phyloP scores from a whole-genome alignment of 2,113 vertebrate species.

The Motacilla alba region DNA sequence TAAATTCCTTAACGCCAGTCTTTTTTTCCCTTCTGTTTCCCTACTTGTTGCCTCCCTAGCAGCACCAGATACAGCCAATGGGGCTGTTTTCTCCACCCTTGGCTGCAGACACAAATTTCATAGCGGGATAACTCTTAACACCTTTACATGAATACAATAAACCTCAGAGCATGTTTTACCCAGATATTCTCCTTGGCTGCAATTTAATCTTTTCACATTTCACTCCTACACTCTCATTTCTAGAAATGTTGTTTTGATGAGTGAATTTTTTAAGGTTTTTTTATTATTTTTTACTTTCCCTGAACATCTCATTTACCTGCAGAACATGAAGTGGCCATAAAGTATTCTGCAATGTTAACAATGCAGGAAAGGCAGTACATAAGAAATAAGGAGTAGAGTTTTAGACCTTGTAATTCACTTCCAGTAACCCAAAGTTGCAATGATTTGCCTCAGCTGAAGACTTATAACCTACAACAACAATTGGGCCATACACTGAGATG shows the following conservation, averaged over 20 bases:
- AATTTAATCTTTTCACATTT: neutral
- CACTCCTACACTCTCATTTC: neutral
- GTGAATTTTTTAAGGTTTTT: fast-evolving
- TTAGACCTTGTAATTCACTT: neutral
- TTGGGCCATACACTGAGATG: neutral
- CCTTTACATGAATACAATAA: neutral
- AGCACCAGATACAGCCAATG: neutral
- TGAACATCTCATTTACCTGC: neutral
- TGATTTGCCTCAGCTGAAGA: neutral
- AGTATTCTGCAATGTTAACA: neutral
- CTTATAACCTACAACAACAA: neutral
- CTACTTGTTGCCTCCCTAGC: neutral
- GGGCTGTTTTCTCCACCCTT: neutral
- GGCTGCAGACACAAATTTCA: neutral
- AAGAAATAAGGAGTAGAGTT: neutral
- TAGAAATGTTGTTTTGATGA: neutral
- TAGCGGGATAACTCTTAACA: neutral
- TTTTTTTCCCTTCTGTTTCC: neutral
- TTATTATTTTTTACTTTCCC: neutral
- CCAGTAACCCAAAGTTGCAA: neutral
- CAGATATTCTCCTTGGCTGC: neutral
- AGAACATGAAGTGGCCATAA: neutral
- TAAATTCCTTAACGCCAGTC: neutral
- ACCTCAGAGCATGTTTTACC: neutral
- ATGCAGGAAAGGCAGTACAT: neutral